Base-by-base conservation (phyloP, 2,888 invertebrate genomes). In the Drosophila melanosoma region DNA sequence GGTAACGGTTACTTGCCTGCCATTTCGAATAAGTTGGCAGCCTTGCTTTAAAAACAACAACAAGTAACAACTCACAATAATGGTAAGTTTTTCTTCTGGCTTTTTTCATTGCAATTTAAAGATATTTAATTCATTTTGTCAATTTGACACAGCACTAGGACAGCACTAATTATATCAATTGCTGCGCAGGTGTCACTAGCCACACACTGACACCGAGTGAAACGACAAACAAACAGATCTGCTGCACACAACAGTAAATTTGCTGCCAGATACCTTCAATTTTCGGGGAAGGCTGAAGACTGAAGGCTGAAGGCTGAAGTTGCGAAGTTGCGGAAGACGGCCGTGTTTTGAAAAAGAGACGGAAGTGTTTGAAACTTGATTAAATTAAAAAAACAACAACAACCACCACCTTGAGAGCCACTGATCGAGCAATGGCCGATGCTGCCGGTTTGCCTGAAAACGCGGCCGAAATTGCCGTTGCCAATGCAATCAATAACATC, bases 401-500 rank as follows among this genome's bases (percentile, higher is more conserved):
- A 8, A 54, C n/a, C 2, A 29, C 12, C 42, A 62, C 58, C 69
- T 72, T 77, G 67, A 52, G 49, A 67, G 61, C 58, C 20, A 42
- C 33, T 53, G 59, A 72, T 63, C 66, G 58, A 49, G 58, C 65
- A 70, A 87, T 89, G 87, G 85, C 84, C 74, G 74, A 79, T 64
- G 77, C 51, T 51, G 78, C 36, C 48, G 76, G 49, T 29, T 49
- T 83, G 57, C 79, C 79, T 59, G 79, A 73, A 51, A 84, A 84
- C 63, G 83, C 78, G 69, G 87, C 86, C 62, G 90, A 83, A 66
- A 76, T 78, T 26, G 90, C 88, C 11, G 85, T 82, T 23, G 83
- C 74, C 36, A 91, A 91, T 80, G 88, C 88, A 71, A 88, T 91
- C 73, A 92, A 92, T 74, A 87, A 87, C 63, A 91, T 87, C 58